These are phyloP conservation scores for Lagenorhynchus albirostris DNA, from an alignment of 2,113 vertebrate genomes.

Conservation along the genomic window DNA sequence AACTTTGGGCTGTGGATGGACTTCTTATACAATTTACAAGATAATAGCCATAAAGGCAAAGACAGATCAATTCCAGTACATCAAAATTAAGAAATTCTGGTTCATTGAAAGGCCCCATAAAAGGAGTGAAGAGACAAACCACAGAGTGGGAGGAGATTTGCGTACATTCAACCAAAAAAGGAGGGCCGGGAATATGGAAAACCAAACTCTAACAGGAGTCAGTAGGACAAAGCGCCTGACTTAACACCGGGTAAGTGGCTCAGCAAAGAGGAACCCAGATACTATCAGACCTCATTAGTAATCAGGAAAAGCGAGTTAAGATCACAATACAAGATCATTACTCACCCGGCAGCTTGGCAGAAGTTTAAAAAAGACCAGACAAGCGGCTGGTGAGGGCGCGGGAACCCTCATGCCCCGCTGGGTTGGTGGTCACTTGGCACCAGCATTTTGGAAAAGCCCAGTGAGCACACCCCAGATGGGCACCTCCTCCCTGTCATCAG, in stretches of 20 bases:
- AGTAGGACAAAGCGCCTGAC: not conserved
- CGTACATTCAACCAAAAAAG: not conserved
- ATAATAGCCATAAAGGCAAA: not conserved
- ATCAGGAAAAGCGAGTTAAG: not conserved
- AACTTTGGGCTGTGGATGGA: not conserved
- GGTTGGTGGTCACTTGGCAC: not conserved
- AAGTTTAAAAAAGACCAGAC: not conserved
- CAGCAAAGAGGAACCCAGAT: not conserved
- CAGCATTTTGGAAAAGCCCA: fast-evolving
- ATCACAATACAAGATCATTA: not conserved
- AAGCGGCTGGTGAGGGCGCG: not conserved
- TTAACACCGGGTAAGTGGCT: not conserved
- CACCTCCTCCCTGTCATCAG: not conserved
- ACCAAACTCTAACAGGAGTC: not conserved
- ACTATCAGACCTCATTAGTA: not conserved
- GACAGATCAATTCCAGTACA: not conserved
- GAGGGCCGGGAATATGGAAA: not conserved
- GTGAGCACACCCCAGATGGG: too few relatives aligned
- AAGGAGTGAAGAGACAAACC: not conserved
- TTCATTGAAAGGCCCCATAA: not conserved
- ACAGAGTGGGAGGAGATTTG: not conserved
- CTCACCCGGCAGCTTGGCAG: not conserved
- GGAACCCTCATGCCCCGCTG: fast-evolving
- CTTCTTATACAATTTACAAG: not conserved
- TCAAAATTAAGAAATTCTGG: not conserved